Evolutionary conservation across 2,113 vertebrate species (phyloP).

Genomic region (Indicator indicator): DNA sequence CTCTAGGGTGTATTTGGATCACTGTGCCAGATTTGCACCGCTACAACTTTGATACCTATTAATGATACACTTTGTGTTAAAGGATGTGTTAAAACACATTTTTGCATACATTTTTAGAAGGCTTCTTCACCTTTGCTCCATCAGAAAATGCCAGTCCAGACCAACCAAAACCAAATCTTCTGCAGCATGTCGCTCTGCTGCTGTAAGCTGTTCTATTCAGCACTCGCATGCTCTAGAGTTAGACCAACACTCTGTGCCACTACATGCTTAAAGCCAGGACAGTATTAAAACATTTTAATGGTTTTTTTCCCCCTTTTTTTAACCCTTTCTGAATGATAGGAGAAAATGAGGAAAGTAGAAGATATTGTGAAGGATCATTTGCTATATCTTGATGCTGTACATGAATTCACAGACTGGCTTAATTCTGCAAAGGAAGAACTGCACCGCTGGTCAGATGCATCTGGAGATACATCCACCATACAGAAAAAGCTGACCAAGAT

Average conservation of each 20-base stretch:
- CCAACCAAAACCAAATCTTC: not conserved
- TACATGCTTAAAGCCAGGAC: not conserved
- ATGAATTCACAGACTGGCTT: constrained; percentile 96
- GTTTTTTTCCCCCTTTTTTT: not conserved
- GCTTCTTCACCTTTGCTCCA: not conserved
- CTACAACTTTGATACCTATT: not conserved
- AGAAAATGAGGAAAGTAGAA: constrained; percentile 89
- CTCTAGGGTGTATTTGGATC: not conserved
- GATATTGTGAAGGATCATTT: constrained; percentile 92
- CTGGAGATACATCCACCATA: constrained; percentile 84
- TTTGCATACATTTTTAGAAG: not conserved
- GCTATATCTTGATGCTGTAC: constrained; percentile 90
- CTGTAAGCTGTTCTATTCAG: not conserved
- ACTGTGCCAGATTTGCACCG: not conserved
- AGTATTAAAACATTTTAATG: not conserved
- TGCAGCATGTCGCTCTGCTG: not conserved
- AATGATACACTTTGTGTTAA: not conserved
- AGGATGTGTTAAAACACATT: not conserved
- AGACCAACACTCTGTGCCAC: not conserved
- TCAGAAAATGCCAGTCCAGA: not conserved
- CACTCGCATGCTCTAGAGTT: not conserved
- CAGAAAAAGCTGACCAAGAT: constrained; percentile 89
- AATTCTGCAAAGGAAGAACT: constrained; percentile 96
- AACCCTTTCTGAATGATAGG: constrained; percentile 69
- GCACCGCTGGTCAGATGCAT: constrained; percentile 91